phyloP scores from a whole-genome alignment of 2,797 vertebrate genomes.

The Serranus cabrilla region DNA sequence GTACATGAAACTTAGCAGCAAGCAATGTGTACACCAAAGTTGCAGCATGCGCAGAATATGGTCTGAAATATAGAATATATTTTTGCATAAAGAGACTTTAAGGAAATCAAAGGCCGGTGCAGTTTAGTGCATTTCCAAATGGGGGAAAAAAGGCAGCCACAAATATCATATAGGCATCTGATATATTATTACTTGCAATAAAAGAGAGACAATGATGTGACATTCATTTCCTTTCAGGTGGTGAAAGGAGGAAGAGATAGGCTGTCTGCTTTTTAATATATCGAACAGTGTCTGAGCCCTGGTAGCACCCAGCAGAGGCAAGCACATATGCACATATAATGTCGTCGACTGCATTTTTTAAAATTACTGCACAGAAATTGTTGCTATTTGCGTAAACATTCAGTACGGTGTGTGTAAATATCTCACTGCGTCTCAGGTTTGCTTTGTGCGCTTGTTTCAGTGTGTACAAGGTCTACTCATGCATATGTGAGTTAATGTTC shows the following conservation, averaged over 20 bases:
- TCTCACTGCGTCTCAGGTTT: slow-evolving; percentile 1
- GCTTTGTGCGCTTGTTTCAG: slow-evolving; percentile 4
- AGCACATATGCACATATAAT: slow-evolving; percentile 23
- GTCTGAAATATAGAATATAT: slow-evolving; percentile 12
- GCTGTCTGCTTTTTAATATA: slow-evolving; percentile 73
- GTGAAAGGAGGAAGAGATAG: slow-evolving; percentile 60
- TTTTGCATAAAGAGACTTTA: slow-evolving; percentile 21
- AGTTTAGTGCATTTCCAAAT: slow-evolving; percentile 24
- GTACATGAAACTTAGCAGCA: slow-evolving; percentile 8
- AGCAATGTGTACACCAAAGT: slow-evolving; percentile 5
- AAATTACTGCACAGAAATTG: slow-evolving; percentile 37
- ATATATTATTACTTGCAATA: slow-evolving; percentile 55
- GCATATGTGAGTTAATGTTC: slow-evolving; percentile 26
- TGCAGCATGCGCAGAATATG: background rate
- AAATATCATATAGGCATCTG: slow-evolving; percentile 41
- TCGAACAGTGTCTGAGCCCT: slow-evolving; percentile 57
- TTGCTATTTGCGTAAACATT: slow-evolving; percentile 44
- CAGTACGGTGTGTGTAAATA: slow-evolving; percentile 27
- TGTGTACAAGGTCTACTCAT: slow-evolving; percentile 10
- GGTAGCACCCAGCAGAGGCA: slow-evolving; percentile 35
- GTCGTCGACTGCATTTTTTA: slow-evolving; percentile 23
- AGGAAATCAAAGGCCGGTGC: slow-evolving; percentile 25
- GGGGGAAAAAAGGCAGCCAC: background rate
- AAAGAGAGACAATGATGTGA: slow-evolving; percentile 62
- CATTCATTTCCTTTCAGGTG: slow-evolving; percentile 77